Percentiles rank a stretch among this genome's conserved stretches.
Evolutionary conservation across 2,888 invertebrate genomes (phyloP).

Genomic region (Imbricaverruca yamaguchii): DNA sequence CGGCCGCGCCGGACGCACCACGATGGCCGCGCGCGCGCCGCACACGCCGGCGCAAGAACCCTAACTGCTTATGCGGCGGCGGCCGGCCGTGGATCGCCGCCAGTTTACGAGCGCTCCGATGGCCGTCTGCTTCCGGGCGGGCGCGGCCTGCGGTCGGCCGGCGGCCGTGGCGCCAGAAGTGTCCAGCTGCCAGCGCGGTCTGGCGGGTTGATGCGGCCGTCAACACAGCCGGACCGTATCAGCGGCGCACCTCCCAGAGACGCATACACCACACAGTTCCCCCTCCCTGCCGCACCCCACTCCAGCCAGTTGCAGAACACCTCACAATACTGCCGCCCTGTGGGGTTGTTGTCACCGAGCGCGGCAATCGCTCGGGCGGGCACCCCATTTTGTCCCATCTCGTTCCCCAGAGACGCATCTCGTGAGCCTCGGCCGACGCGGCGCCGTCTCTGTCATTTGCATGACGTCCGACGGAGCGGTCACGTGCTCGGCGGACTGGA

Average conservation of each 20-base stretch:
- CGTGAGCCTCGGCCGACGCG: background rate
- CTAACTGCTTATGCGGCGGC: background rate
- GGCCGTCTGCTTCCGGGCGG: background rate
- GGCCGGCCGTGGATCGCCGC: background rate
- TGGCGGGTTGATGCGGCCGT: too few relatives aligned
- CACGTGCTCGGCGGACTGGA: background rate
- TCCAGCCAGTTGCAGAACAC: too few relatives aligned
- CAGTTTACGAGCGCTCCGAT: background rate
- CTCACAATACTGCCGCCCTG: too few relatives aligned
- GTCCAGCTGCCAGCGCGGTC: background rate
- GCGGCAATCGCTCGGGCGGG: too few relatives aligned
- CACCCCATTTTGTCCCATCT: constrained; percentile 12
- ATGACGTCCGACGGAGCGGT: background rate
- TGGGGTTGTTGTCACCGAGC: too few relatives aligned
- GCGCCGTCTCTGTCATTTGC: constrained; percentile 7
- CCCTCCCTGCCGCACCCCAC: too few relatives aligned
- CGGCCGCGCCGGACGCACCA: background rate
- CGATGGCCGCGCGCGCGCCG: background rate
- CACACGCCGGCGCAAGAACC: background rate
- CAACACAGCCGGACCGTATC: too few relatives aligned
- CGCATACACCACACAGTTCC: too few relatives aligned
- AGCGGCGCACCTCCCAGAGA: too few relatives aligned
- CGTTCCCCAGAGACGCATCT: background rate
- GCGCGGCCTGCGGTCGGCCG: background rate
- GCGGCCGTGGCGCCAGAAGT: background rate